phyloP scores from a whole-genome alignment of 2,113 vertebrate species.

The Pyrgilauda ruficollis region DNA sequence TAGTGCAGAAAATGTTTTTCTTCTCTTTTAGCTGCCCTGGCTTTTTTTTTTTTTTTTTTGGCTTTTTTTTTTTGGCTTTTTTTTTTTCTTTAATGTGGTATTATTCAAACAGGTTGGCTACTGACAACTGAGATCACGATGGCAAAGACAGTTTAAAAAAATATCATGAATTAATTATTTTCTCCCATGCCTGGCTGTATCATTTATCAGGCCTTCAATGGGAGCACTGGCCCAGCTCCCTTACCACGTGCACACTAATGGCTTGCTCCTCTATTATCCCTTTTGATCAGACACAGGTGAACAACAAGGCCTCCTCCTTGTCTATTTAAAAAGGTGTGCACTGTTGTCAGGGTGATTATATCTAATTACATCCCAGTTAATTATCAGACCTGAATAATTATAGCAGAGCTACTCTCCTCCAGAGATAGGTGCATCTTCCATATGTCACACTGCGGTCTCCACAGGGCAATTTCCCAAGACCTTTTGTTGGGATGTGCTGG shows the following conservation, averaged over 20 bases:
- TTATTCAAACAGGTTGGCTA: constrained; percentile 45
- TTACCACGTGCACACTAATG: constrained; percentile 57
- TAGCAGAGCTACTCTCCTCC: constrained; percentile 40
- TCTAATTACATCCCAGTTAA: constrained; percentile 79
- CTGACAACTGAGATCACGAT: constrained; percentile 50
- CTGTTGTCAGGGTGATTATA: constrained; percentile 74
- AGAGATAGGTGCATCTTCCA: constrained; percentile 64
- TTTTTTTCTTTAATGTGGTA: background rate
- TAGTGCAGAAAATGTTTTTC: background rate
- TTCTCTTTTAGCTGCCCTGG: background rate
- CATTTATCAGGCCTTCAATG: constrained; percentile 63
- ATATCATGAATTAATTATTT: constrained; percentile 73
- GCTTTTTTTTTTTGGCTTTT: too few relatives aligned
- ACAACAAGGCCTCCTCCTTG: constrained; percentile 66
- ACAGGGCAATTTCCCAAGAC: constrained; percentile 10
- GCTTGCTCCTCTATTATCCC: constrained; percentile 58
- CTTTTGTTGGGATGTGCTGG: background rate
- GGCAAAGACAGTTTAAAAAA: constrained; percentile 41
- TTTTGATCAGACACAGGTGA: constrained; percentile 74
- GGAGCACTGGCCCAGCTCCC: constrained; percentile 48
- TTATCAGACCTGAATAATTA: constrained; percentile 75
- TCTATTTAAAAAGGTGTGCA: constrained; percentile 68
- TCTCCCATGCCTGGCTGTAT: constrained; percentile 46
- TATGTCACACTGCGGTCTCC: constrained; percentile 35
- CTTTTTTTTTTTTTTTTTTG: background rate